These are phyloP conservation scores for Ctenoplectra terminalis DNA, from an alignment of 1,140 invertebrate genomes.

Conservation along the genomic window DNA sequence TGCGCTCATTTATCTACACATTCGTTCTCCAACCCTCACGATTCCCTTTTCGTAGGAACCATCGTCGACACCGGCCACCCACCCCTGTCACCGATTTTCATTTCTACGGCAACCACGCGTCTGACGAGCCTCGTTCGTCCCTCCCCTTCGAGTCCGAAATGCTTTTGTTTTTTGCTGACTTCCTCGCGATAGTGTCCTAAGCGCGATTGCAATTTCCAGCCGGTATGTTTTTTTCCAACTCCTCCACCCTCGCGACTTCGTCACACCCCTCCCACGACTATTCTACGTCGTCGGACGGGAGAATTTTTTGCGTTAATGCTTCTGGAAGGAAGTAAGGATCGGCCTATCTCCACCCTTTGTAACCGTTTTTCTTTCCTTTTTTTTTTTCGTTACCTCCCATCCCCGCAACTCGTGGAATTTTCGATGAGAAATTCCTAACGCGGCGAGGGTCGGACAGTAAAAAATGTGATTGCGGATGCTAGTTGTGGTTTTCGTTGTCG, in stretches of 20 bases:
- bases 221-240: slow-evolving; percentile 31
- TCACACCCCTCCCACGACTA: not conserved
- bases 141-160: slow-evolving; percentile 46
- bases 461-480: slow-evolving; percentile 49
- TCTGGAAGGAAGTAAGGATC: slow-evolving; percentile 16
- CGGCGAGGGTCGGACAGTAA: slow-evolving; percentile 6
- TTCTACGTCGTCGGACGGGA: slow-evolving; percentile 13
- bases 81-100: slow-evolving; percentile 63
- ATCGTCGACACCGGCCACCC: slow-evolving; percentile 24
- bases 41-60: slow-evolving; percentile 31
- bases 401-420: slow-evolving; percentile 35
- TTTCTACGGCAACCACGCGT: slow-evolving; percentile 55
- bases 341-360: slow-evolving; percentile 39
- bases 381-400: not conserved
- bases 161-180: slow-evolving; percentile 67
- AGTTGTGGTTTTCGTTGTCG: slow-evolving; percentile 40
- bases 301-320: slow-evolving; percentile 58
- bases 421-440: slow-evolving; percentile 55
- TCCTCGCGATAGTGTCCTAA: slow-evolving; percentile 62
- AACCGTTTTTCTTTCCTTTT: not conserved
- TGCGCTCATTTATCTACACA: slow-evolving; percentile 74
- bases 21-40: slow-evolving; percentile 51
- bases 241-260: not conserved
- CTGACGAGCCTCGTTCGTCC: slow-evolving; percentile 50
- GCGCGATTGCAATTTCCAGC: slow-evolving; percentile 69